Percentiles rank a stretch among this genome's conserved stretches.
phyloP scores from a whole-genome alignment of 2,113 vertebrate species.

The Ictalurus furcatus region DNA sequence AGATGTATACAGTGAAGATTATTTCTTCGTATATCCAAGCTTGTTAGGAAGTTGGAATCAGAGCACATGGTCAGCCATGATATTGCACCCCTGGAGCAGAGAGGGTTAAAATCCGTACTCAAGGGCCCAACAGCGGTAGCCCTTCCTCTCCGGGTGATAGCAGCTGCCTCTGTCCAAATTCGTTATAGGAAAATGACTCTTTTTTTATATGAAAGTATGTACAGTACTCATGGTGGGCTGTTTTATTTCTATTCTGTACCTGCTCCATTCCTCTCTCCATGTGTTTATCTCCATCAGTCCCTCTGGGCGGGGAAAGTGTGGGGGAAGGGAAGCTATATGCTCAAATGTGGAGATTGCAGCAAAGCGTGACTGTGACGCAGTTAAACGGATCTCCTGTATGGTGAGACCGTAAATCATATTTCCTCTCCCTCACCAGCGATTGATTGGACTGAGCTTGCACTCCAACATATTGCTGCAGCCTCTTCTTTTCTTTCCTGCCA shows the following conservation, averaged over 20 bases:
- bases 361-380: conserved; percentile 22
- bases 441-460: conserved; percentile 10
- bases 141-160: no score
- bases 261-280: neutral
- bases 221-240: neutral
- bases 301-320: neutral
- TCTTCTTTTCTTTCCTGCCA: neutral
- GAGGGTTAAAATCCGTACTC: neutral
- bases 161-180: neutral
- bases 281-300: neutral
- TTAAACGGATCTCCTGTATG: conserved; percentile 29
- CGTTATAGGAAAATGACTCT: neutral
- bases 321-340: conserved; percentile 4
- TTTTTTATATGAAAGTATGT: neutral
- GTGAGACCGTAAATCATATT: conserved; percentile 23
- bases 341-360: conserved; percentile 21
- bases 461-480: conserved; percentile 4
- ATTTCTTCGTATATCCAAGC: neutral
- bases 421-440: conserved; percentile 24
- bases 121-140: neutral
- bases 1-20: neutral
- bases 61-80: neutral
- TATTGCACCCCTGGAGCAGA: neutral
- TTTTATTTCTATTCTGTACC: neutral
- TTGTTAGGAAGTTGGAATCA: neutral